These are phyloP conservation scores for Trissolcus japonicus DNA, from an alignment of 2,888 invertebrate genomes.

Conservation along the genomic window DNA sequence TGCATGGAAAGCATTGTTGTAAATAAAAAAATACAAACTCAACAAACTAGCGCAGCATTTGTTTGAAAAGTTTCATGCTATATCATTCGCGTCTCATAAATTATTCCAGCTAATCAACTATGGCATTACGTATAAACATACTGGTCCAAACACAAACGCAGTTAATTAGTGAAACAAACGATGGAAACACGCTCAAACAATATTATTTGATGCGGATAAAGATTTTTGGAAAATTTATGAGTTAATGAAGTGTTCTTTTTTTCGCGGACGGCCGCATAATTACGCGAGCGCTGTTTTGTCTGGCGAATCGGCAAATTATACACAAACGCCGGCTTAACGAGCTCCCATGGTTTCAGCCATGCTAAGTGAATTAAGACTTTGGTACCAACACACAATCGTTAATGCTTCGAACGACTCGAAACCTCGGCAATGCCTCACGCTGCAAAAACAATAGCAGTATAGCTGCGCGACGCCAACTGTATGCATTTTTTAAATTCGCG, in stretches of 20 bases:
- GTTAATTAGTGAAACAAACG: too few relatives aligned
- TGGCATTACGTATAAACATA: too few relatives aligned
- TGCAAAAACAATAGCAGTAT: constrained; percentile 30
- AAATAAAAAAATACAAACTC: too few relatives aligned
- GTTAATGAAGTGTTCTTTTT: constrained; percentile 36
- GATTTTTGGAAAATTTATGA: background rate
- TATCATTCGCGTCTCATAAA: too few relatives aligned
- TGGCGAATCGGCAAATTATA: constrained; percentile 64
- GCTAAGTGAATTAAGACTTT: constrained; percentile 62
- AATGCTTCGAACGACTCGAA: constrained; percentile 58
- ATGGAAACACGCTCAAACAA: too few relatives aligned
- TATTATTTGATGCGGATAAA: too few relatives aligned
- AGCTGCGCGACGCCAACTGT: constrained; percentile 21
- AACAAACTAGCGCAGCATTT: too few relatives aligned
- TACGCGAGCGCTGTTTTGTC: constrained; percentile 55
- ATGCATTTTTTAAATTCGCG: constrained; percentile 15
- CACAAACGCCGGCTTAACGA: constrained; percentile 61
- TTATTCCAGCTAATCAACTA: too few relatives aligned
- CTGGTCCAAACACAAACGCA: too few relatives aligned
- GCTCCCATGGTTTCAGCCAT: constrained; percentile 51
- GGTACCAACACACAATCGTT: constrained; percentile 57
- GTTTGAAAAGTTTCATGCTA: too few relatives aligned
- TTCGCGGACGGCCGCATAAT: constrained; percentile 43
- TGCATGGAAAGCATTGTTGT: too few relatives aligned
- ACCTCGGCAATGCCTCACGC: constrained; percentile 28